Evolutionary conservation across 1,140 invertebrate species (phyloP).

Genomic region (Melanaphis sacchari): DNA sequence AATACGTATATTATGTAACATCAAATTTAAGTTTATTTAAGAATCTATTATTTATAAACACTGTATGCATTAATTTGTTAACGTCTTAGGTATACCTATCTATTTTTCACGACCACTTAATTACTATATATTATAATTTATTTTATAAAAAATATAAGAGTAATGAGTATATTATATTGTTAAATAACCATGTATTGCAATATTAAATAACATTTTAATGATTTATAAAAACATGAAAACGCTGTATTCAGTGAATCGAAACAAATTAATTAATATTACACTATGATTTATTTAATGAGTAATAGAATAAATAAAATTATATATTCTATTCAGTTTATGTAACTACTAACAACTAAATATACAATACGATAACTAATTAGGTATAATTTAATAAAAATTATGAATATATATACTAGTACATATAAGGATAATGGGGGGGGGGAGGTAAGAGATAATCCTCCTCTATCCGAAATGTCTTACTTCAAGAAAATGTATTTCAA

Average conservation of each 20-base stretch:
- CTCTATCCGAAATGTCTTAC: background rate
- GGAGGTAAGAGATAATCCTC: too few relatives aligned
- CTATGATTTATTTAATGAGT: background rate
- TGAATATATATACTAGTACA: background rate
- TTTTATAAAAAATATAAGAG: too few relatives aligned
- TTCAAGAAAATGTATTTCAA: background rate
- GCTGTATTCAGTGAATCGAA: background rate
- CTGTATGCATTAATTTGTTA: background rate
- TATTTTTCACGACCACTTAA: too few relatives aligned
- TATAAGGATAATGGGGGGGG: too few relatives aligned
- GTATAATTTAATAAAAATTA: background rate
- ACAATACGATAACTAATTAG: background rate
- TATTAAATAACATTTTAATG: background rate
- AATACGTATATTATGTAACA: too few relatives aligned
- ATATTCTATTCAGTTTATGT: background rate
- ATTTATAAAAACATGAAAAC: background rate
- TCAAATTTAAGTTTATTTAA: too few relatives aligned
- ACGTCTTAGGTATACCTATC: too few relatives aligned
- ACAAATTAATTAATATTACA: background rate
- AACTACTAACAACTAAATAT: background rate
- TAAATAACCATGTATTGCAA: background rate
- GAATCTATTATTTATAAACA: too few relatives aligned
- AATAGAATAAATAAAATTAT: background rate
- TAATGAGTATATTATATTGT: background rate
- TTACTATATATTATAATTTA: too few relatives aligned